Percentiles rank a stretch among this genome's conserved stretches.
These are phyloP conservation scores for Colletes collaris DNA, from an alignment of 2,888 invertebrate species.

Conservation along the genomic window DNA sequence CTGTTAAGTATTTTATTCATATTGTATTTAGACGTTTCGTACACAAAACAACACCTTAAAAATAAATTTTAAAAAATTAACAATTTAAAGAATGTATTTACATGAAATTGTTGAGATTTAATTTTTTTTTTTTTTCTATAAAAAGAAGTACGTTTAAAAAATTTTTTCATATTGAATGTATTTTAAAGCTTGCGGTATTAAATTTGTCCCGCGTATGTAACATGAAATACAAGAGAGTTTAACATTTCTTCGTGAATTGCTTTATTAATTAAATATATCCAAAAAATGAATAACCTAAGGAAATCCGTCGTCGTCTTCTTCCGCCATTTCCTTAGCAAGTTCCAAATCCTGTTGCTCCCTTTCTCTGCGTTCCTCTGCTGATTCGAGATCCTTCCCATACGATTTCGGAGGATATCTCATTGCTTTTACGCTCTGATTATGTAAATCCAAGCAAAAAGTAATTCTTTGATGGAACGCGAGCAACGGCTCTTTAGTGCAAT, in stretches of 20 bases:
- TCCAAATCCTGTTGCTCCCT: conserved; percentile 99
- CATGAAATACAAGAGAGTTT: conserved; percentile 22
- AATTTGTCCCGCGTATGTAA: not conserved
- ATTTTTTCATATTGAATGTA: not conserved
- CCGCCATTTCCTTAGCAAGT: conserved; percentile 99
- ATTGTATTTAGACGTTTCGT: no score
- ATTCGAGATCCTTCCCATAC: conserved; percentile 98
- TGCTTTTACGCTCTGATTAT: conserved; percentile 99
- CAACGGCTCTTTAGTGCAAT: conserved; percentile 98
- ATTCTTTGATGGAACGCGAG: conserved; percentile 98
- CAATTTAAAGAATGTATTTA: conserved; percentile 25
- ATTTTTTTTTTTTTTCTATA: conserved; percentile 14
- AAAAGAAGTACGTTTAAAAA: conserved; percentile 14
- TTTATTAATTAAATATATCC: conserved; percentile 34
- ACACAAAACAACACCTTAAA: not conserved
- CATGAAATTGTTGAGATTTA: conserved; percentile 10
- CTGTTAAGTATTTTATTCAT: no score
- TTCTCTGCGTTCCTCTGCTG: conserved; percentile 97
- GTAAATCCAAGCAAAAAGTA: conserved; percentile 97
- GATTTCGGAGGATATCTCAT: conserved; percentile 99
- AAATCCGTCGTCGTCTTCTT: conserved; percentile 98
- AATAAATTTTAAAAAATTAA: not conserved
- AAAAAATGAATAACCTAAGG: conserved; percentile 78
- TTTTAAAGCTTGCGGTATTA: not conserved
- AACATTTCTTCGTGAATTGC: conserved; percentile 2